Evolutionary conservation across 1,140 invertebrate species (phyloP).

Genomic region (Panagrolaimus sp.): DNA sequence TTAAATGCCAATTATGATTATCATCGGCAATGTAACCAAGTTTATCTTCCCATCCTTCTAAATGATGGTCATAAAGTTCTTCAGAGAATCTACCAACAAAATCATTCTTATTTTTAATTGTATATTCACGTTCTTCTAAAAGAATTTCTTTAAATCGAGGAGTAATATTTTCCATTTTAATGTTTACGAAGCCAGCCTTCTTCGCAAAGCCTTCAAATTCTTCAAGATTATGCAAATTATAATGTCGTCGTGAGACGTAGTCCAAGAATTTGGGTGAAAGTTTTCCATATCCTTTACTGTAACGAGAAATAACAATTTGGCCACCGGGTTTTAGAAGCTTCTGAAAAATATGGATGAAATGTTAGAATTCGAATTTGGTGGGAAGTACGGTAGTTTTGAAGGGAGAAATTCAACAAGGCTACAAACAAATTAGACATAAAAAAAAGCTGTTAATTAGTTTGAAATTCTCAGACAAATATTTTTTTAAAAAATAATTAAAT

Average conservation of each 20-base stretch:
- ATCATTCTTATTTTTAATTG: constrained; percentile 60
- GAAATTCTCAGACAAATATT: too few relatives aligned
- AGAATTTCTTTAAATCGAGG: constrained; percentile 63
- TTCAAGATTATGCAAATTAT: constrained; percentile 62
- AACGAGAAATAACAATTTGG: constrained; percentile 65
- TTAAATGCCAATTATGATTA: constrained; percentile 40
- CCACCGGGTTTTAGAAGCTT: constrained; percentile 65
- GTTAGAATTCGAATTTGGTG: too few relatives aligned
- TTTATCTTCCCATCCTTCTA: constrained; percentile 41
- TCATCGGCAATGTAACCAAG: constrained; percentile 40
- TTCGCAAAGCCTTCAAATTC: constrained; percentile 62
- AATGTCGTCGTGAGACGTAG: constrained; percentile 65
- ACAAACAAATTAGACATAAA: too few relatives aligned
- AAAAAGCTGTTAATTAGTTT: too few relatives aligned
- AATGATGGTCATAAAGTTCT: constrained; percentile 25
- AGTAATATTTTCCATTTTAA: constrained; percentile 63
- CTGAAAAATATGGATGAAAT: too few relatives aligned
- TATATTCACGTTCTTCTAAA: constrained; percentile 61
- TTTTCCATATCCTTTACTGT: constrained; percentile 63
- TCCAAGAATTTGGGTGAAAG: constrained; percentile 62
- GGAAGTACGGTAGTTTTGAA: too few relatives aligned
- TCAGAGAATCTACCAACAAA: constrained; percentile 59
- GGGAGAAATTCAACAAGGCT: too few relatives aligned
- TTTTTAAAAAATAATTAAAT: too few relatives aligned
- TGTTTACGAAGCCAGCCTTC: constrained; percentile 62